phyloP scores from a whole-genome alignment of 2,888 invertebrate species.

The Mactromeris polynyma region DNA sequence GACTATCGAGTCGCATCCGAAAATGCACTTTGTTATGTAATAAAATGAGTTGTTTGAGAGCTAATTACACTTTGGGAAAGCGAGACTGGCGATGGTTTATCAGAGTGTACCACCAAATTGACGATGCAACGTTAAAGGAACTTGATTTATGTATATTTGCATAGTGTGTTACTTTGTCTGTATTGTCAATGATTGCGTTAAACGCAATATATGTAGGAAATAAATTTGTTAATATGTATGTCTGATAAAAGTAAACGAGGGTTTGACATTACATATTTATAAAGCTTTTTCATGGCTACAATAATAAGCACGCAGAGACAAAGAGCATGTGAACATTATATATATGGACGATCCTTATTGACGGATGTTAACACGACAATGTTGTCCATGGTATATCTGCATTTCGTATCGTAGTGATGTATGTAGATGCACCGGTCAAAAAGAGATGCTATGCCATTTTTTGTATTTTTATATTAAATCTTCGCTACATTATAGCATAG shows the following conservation, averaged over 20 bases:
- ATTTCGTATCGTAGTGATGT: no score
- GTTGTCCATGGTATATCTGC: no score
- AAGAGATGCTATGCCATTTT: no score
- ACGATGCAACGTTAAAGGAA: background rate
- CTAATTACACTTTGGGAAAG: constrained; percentile 4
- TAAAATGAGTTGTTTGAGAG: background rate
- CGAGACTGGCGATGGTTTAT: background rate
- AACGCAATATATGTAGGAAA: background rate
- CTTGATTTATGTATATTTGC: background rate
- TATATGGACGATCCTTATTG: no score
- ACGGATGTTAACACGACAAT: no score
- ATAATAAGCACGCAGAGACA: no score
- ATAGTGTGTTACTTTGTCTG: background rate
- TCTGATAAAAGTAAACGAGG: background rate
- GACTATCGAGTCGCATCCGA: background rate
- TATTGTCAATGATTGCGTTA: background rate
- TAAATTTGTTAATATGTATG: background rate
- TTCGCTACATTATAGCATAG: no score
- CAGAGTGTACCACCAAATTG: background rate
- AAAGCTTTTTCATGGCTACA: background rate
- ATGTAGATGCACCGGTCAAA: no score
- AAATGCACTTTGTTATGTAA: constrained; percentile 14
- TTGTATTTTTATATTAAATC: no score
- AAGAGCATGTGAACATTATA: no score
- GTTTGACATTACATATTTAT: background rate